Evolutionary conservation across 2,888 invertebrate genomes (phyloP).

Genomic region (Serrognathus titanus): DNA sequence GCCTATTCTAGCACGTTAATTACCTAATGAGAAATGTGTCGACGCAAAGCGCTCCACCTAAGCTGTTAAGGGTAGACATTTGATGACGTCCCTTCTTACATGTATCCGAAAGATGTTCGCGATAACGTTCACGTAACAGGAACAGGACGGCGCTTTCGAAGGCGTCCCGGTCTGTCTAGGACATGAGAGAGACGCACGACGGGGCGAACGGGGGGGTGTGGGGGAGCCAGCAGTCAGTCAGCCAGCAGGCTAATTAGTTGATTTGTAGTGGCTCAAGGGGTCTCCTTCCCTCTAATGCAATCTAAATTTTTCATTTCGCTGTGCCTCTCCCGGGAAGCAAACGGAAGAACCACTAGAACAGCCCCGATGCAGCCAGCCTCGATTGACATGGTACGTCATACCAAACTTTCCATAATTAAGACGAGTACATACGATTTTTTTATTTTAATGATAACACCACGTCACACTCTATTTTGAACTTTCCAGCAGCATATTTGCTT

Average conservation of each 20-base stretch:
- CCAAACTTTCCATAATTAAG: too few species aligned
- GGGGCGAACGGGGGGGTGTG: constrained; percentile 23
- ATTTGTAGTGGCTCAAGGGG: constrained; percentile 53
- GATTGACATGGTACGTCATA: too few species aligned
- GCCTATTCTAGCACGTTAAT: constrained; percentile 24
- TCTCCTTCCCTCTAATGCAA: constrained; percentile 51
- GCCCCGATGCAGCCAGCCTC: too few species aligned
- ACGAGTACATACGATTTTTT: too few species aligned
- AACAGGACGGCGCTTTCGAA: background rate
- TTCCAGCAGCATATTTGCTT: background rate
- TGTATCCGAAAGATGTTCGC: background rate
- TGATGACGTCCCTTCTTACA: background rate
- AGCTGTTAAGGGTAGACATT: background rate
- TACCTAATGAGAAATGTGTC: constrained; percentile 33
- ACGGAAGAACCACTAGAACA: background rate
- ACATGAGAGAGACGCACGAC: constrained; percentile 28
- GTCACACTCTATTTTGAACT: background rate
- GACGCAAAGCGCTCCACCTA: constrained; percentile 8
- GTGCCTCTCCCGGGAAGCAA: constrained; percentile 21
- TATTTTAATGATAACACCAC: too few species aligned
- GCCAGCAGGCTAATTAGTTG: constrained; percentile 51
- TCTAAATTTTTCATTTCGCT: constrained; percentile 52
- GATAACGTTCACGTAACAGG: background rate
- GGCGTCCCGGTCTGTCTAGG: background rate
- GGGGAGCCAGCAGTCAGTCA: constrained; percentile 36